These are phyloP conservation scores for Catharus ustulatus DNA, from an alignment of 2,797 vertebrate genomes.

Conservation along the genomic window DNA sequence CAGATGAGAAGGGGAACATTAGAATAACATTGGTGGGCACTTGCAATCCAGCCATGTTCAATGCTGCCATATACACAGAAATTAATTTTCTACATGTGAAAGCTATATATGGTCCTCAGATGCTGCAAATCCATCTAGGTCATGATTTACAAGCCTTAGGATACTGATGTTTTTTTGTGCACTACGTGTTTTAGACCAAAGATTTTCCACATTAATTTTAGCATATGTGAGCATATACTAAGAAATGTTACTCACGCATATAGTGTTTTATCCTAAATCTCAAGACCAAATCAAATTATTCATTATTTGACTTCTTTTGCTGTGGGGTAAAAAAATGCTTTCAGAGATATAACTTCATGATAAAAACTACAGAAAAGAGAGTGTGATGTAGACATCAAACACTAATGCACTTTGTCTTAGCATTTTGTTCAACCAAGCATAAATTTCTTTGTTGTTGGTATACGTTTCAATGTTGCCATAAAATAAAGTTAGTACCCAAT, in stretches of 20 bases:
- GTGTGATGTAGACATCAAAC: background rate
- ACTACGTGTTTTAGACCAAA: background rate
- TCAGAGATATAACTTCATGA: background rate
- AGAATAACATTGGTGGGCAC: background rate
- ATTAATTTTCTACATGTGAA: background rate
- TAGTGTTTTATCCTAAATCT: background rate
- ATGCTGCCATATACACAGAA: background rate
- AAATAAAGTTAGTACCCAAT: slow-evolving; percentile 14
- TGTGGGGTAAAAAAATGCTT: background rate
- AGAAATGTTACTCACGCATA: background rate
- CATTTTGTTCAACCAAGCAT: slow-evolving; percentile 8
- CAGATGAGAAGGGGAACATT: background rate
- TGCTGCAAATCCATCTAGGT: background rate
- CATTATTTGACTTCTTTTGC: background rate
- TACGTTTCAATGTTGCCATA: background rate
- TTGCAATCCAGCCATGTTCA: background rate
- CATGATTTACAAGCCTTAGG: background rate
- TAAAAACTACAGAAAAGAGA: background rate
- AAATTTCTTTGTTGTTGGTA: background rate
- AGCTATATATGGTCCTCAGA: background rate
- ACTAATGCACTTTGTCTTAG: background rate
- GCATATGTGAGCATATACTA: background rate
- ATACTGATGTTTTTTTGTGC: background rate
- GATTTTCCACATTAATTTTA: background rate
- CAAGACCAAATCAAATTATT: background rate